phyloP scores from a whole-genome alignment of 1,140 invertebrate genomes.

The Drosophila mayri region DNA sequence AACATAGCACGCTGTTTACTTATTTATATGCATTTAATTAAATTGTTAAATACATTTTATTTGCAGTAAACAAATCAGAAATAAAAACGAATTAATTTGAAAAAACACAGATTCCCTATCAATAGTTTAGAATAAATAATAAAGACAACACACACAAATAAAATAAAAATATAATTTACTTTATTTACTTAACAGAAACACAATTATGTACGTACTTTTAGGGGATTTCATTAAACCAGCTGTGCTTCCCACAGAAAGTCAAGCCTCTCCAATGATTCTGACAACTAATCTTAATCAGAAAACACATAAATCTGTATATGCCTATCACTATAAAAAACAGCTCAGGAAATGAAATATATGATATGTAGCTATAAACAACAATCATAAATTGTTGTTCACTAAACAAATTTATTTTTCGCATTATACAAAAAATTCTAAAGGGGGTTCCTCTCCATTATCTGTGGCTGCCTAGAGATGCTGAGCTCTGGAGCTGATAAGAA shows the following conservation, averaged over 20 bases:
- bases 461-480: background rate
- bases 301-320: background rate
- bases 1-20: background rate
- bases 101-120: background rate
- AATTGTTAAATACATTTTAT: background rate
- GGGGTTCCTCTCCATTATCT: slow-evolving; percentile 2
- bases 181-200: background rate
- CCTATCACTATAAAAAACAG: background rate
- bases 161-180: background rate
- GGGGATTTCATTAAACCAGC: background rate
- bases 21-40: background rate
- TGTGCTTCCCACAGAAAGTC: background rate
- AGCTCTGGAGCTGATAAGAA: slow-evolving; percentile 21
- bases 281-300: background rate
- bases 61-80: background rate
- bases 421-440: background rate
- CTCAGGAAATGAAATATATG: background rate
- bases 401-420: background rate
- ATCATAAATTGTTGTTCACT: background rate
- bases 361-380: background rate
- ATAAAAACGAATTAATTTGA: background rate
- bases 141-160: background rate
- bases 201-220: too few relatives aligned
- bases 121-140: background rate
- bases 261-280: background rate